Evolutionary conservation across 2,797 vertebrate species (phyloP).

Genomic region (Acridotheres tristis): DNA sequence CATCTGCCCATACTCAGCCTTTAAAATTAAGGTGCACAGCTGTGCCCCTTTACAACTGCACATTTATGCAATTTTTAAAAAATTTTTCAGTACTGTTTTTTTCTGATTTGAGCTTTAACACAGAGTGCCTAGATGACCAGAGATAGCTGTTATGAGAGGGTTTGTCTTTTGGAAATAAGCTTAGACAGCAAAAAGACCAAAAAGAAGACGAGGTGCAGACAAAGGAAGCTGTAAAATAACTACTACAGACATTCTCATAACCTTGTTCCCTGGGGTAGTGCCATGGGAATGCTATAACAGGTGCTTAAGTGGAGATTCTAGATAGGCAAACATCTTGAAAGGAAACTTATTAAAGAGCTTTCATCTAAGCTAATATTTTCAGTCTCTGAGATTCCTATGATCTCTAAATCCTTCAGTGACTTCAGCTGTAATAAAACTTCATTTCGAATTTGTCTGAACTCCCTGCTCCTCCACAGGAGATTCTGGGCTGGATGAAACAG

Average conservation of each 20-base stretch:
- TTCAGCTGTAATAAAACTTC: slow-evolving; percentile 38
- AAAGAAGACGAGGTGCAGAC: not conserved
- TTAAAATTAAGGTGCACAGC: not conserved
- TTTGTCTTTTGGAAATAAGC: not conserved
- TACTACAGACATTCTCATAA: not conserved
- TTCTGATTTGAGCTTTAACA: not conserved
- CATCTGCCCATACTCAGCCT: not conserved
- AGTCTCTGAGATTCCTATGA: slow-evolving; percentile 18
- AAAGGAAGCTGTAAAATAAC: not conserved
- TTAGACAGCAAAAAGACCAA: not conserved
- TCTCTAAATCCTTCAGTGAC: slow-evolving; percentile 40
- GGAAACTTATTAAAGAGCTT: slow-evolving; percentile 32
- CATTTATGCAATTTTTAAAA: not conserved
- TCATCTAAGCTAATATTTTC: slow-evolving; percentile 48
- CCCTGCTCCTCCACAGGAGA: not conserved
- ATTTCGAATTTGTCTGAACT: slow-evolving; percentile 12
- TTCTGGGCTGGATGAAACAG: not conserved
- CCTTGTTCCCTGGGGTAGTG: not conserved
- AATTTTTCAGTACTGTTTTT: not conserved
- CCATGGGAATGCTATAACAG: not conserved
- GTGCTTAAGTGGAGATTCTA: not conserved
- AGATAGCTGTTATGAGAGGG: not conserved
- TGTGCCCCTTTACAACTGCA: not conserved
- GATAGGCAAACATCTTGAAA: slow-evolving; percentile 12
- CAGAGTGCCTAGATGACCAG: not conserved